These are phyloP conservation scores for Adelosebastes latens DNA, from an alignment of 2,797 vertebrate species.

Conservation along the genomic window DNA sequence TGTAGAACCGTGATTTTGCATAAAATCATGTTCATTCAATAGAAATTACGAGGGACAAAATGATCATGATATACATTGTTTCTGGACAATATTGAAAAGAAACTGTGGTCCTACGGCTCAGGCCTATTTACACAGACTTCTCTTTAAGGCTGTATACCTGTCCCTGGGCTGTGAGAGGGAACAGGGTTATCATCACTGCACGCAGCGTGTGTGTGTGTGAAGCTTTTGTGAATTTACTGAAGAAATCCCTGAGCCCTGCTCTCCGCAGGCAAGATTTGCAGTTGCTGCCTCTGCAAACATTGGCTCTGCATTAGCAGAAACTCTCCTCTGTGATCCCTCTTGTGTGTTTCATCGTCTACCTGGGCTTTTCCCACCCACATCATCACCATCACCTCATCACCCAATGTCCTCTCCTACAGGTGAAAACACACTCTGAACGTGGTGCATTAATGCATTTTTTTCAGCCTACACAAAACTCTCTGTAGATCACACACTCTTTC, in stretches of 20 bases:
- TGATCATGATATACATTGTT: neutral
- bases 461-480: conserved; percentile 3
- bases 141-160: neutral
- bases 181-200: conserved; percentile 41
- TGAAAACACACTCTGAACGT: conserved; percentile 7
- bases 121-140: neutral
- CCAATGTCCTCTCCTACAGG: neutral
- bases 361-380: conserved; percentile 27
- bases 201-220: neutral
- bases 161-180: conserved; percentile 25
- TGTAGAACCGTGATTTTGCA: neutral
- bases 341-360: conserved; percentile 5
- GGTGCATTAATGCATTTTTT: conserved; percentile 10
- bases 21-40: neutral
- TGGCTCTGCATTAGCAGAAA: conserved; percentile 42
- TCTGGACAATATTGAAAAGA: neutral
- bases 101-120: neutral
- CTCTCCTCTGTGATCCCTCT: conserved; percentile 28
- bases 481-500: neutral
- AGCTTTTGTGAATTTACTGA: conserved; percentile 52
- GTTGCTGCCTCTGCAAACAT: conserved; percentile 61
- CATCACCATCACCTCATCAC: conserved; percentile 14
- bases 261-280: conserved; percentile 41
- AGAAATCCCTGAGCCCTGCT: conserved; percentile 45
- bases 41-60: neutral